Percentiles rank a stretch among this genome's conserved stretches.
Conservation (phyloP, 2,113 vertebrate genomes). For the Canis aureus region DNA sequence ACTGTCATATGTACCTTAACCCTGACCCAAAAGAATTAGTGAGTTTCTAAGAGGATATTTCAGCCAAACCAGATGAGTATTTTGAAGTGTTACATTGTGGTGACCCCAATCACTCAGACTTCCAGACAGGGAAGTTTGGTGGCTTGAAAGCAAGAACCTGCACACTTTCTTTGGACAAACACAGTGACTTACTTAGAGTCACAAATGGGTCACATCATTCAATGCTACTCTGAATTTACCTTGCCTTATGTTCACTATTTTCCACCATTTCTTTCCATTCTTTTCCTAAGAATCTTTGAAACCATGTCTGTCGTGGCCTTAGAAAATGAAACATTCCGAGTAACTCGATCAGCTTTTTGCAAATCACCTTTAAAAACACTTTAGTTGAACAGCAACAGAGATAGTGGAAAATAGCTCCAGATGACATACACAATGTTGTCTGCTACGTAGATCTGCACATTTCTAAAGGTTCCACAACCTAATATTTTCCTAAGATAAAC, state of each 20-base stretch:
- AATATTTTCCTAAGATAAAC: not conserved
- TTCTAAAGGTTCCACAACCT: not conserved
- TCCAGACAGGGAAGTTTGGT: conserved; percentile 15
- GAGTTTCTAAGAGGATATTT: conserved; percentile 57
- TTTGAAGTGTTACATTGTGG: conserved; percentile 28
- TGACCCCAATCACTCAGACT: not conserved
- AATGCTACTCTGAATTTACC: not conserved
- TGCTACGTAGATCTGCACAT: not conserved
- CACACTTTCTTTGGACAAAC: conserved; percentile 7
- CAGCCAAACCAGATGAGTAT: conserved; percentile 42
- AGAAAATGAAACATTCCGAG: not conserved
- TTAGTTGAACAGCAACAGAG: conserved; percentile 2
- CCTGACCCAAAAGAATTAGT: conserved; percentile 58
- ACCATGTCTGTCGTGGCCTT: not conserved
- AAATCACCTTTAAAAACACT: conserved; percentile 23
- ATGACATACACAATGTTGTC: not conserved
- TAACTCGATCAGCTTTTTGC: conserved; percentile 7
- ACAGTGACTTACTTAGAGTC: not conserved
- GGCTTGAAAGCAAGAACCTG: not conserved
- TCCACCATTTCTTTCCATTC: not conserved
- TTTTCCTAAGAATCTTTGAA: conserved; percentile 14
- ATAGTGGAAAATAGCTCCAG: not conserved
- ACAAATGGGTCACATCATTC: not conserved
- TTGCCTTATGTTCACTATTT: not conserved
- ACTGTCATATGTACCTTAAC: conserved; percentile 38